phyloP scores from a whole-genome alignment of 1,140 invertebrate species.

The Hestina assimilis region DNA sequence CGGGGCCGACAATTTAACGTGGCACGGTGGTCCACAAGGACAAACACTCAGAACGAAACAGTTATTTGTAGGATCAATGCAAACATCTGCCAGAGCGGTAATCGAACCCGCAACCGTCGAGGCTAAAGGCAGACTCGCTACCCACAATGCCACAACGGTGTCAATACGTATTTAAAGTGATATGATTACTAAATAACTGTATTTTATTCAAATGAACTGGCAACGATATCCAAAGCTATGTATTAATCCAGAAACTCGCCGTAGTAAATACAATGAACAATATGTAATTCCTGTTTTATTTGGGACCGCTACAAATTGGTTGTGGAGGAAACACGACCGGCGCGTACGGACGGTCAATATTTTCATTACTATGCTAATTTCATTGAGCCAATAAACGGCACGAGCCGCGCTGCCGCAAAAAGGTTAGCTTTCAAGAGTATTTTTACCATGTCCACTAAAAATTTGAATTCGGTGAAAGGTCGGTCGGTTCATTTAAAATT shows the following conservation, averaged over 20 bases:
- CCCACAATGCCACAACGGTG: too few relatives aligned
- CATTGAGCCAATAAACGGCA: constrained; percentile 68
- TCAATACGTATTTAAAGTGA: neutral
- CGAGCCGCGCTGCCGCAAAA: constrained; percentile 55
- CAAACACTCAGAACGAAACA: too few relatives aligned
- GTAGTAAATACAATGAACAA: constrained; percentile 1
- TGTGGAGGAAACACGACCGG: constrained; percentile 34
- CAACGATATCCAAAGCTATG: neutral
- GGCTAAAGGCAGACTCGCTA: too few relatives aligned
- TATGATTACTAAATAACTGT: neutral
- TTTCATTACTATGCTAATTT: constrained; percentile 77
- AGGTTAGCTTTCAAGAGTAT: constrained; percentile 61
- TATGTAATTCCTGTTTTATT: constrained; percentile 47
- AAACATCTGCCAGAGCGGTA: too few relatives aligned
- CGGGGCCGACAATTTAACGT: too few relatives aligned
- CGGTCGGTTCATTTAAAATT: constrained; percentile 65
- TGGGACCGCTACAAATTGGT: constrained; percentile 53
- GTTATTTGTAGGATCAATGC: too few relatives aligned
- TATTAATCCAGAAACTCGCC: neutral
- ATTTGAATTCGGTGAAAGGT: constrained; percentile 67
- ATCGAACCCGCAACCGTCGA: too few relatives aligned
- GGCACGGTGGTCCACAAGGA: too few relatives aligned
- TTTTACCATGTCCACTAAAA: constrained; percentile 67
- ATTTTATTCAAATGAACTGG: neutral
- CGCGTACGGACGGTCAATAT: constrained; percentile 57